Base-by-base conservation (phyloP, 2,888 invertebrate genomes). In the Bedellia somnulentella region DNA sequence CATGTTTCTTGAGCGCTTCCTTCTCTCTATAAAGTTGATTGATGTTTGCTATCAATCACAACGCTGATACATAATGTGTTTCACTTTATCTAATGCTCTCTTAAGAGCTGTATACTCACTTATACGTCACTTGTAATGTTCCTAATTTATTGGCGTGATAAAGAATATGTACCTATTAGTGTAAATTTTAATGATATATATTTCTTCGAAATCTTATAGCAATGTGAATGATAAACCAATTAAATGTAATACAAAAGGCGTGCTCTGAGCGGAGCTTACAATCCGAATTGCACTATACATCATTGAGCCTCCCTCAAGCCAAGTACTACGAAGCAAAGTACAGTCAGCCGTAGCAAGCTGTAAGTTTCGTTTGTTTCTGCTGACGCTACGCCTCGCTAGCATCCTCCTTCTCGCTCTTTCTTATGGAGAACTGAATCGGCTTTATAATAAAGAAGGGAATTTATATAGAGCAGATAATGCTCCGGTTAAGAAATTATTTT, bases 321-420 rank as follows among this genome's bases (percentile, higher is more conserved):
- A 26, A 14, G n/a, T n/a, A n/a, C n/a, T n/a, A n/a, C n/a, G n/a
- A 2, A 12, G 25, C 9, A 6, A 26, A n/a, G 27, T 27, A 27
- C 27, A 17, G 27, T 17, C 27, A 10, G 27, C 10, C 4, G 17
- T 5, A 11, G 45, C 43, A 44, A 37, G 38, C 42, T 37, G 40
- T 5, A 10, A 9, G 11, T 27, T 27, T 57, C 62, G 59, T 64
- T 68, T 61, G 66, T 67, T 73, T 68, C 67, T 66, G 73, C 73
- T 71, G 73, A 71, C 58, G 66, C 52, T 51, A 61, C 59, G 58
- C 55, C 57, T 57, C 54, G 57, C 68, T n/a, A n/a, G n/a, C n/a
- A 63, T 61, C 64, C 55, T 66, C 57, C 62, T 60, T 58, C 59
- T 49, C 57, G 52, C 63, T 60, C 60, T 51, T 60, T 57, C 59